Evolutionary conservation across 2,797 vertebrate genomes (phyloP), one percentile per base, ranked within the genome.

Genomic region (Micropoecilia bifurca): DNA sequence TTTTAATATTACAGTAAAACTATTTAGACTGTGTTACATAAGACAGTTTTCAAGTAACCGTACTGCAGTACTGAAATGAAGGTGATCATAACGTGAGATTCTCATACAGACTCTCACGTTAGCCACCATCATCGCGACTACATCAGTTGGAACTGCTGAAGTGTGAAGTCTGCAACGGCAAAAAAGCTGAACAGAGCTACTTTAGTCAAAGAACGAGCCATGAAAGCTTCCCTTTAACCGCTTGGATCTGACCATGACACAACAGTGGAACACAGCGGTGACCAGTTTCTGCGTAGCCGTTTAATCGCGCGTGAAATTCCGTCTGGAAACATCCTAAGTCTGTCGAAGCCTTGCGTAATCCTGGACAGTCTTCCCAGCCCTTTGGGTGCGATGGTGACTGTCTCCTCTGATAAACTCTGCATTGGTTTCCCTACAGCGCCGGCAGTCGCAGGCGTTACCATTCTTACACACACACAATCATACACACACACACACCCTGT

Each of bases 351-450:
- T 53, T 1, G 86, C 83, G 91, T 92, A 92, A 92, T 91, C 91
- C 91, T 80, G 89, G 87, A 87, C 74, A 89, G 87, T 85, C 82
- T 83, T 71, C 80, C 80, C 82, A 76, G 90, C 89, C 90, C 85
- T 87, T 53, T 50, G 88, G 89, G 85, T 86, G 89, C 80, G 80
- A 93, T 90, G 87, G 91, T 77, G 85, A 93, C 94, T 95, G 94
- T 90, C 94, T 92, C 90, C 80, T 83, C 90, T 93, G 93, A 95
- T 96, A 94, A 53, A 93, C 92, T 92, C 90, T 90, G 90, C 90
- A 91, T 93, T 90, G 84, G 91, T 88, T 85, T 90, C 88, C 90
- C 91, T 89, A 89, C 89, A 90, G 88, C 85, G 77, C 89, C 83
- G 77, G 84, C 86, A 87, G 88, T 36, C 20, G 18, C 89, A 87